Evolutionary conservation across 2,888 invertebrate species (phyloP), one percentile per base, ranked within the genome.

Genomic region (Dusona sp.): DNA sequence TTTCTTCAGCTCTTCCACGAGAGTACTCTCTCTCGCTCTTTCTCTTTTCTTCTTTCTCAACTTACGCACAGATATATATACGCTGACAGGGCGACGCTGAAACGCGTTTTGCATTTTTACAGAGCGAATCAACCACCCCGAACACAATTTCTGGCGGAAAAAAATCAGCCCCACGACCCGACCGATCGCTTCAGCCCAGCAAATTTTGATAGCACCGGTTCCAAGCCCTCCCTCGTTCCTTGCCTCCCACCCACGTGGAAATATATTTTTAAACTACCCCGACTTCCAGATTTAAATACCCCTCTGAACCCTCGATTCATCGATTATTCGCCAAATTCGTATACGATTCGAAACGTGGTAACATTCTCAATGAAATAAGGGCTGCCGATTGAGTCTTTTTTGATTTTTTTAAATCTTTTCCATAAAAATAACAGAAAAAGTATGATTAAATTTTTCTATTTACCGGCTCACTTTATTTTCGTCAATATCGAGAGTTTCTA

Each of bases 21-120:
- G 13, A n/a, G n/a, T n/a, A n/a, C 29, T 61, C 16, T 29, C 38
- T 22, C 48, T 36, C 42, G 0, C 54, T 45, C 29, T 65, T 51
- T 29, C n/a, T 64, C 51, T 16, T 36, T 74, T 51, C 16, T 33
- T 79, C 78, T 87, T 64, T 80, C 83, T 89, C 54, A 91, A 89
- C 90, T 90, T 88, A 88, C 88, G 89, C 90, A 90, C 90, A 92
- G 91, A 91, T 67, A 88, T 90, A 92, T 79, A 89, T 90, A 92
- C 90, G 92, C 92, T 92, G 92, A 92, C 92, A 91, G 91, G 88
- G 90, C 90, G 89, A 86, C 83, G 89, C 88, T 89, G 90, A 88
- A 89, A 91, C 91, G 91, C 90, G 91, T 90, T 92, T 92, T 92
- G 91, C 92, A 92, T 92, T 92, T 92, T 92, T 92, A 91, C 91